A percentile compares a stretch with the other conserved stretches of the same genome.
Evolutionary conservation across 2,113 vertebrate genomes (phyloP).

Genomic region (Gasterosteus aculeatus): DNA sequence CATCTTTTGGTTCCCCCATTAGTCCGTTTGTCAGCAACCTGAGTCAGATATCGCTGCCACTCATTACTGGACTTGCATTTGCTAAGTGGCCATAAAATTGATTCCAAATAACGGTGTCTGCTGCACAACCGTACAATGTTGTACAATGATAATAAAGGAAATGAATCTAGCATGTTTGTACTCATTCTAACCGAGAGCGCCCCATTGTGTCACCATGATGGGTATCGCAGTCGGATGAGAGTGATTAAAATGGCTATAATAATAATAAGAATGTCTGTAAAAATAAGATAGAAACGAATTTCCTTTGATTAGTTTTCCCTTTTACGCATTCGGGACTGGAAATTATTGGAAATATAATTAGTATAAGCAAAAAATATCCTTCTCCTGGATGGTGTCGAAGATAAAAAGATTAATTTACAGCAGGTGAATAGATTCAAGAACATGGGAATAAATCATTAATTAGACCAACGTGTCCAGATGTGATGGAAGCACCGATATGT

Average conservation of each 20-base stretch:
- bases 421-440: not conserved
- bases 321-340: not conserved
- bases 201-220: not conserved
- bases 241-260: not conserved
- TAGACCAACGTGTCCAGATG: conserved; percentile 2
- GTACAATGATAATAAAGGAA: not conserved
- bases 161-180: not conserved
- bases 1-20: not conserved
- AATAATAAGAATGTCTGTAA: too few relatives aligned
- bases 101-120: not conserved
- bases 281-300: not conserved
- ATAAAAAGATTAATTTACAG: not conserved
- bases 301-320: not conserved
- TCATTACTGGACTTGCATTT: not conserved
- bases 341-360: not conserved
- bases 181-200: not conserved
- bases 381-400: not conserved
- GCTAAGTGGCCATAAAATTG: not conserved
- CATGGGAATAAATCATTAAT: not conserved
- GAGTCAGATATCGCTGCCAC: not conserved
- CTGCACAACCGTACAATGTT: too few relatives aligned
- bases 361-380: not conserved
- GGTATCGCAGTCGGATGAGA: not conserved
- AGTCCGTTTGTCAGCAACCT: not conserved
- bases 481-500: conserved; percentile 9